phyloP scores from a whole-genome alignment of 2,113 vertebrate genomes.

The Pteruthius melanotis region DNA sequence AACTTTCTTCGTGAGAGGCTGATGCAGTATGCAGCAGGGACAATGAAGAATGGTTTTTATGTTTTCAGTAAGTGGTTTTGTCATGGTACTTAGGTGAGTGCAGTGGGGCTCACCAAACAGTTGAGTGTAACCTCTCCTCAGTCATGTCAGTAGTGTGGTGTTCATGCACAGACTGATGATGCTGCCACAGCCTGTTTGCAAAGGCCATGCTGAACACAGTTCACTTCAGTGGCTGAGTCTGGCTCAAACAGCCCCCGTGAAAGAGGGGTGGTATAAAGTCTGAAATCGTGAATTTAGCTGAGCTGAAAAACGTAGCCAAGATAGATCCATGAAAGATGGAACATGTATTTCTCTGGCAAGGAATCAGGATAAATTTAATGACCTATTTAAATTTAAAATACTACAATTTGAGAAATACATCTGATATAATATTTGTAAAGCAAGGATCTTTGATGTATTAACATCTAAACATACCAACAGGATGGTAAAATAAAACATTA shows the following conservation, averaged over 20 bases:
- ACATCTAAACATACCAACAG: background rate
- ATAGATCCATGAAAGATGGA: background rate
- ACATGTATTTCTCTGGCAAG: background rate
- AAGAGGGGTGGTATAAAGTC: background rate
- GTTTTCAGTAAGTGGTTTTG: background rate
- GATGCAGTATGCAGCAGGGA: background rate
- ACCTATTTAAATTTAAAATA: background rate
- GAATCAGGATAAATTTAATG: background rate
- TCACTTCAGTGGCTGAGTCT: background rate
- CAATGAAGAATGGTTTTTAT: background rate
- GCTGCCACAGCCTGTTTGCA: background rate
- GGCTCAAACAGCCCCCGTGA: fast-evolving
- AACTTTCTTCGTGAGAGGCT: background rate
- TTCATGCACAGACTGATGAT: background rate
- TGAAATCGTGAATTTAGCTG: background rate
- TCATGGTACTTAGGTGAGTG: fast-evolving
- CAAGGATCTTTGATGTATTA: background rate
- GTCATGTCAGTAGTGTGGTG: fast-evolving
- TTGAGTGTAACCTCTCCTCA: background rate
- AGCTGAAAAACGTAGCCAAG: background rate
- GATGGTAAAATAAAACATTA: background rate
- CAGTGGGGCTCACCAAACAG: background rate
- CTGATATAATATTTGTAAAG: background rate
- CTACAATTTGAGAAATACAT: background rate
- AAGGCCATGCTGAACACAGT: background rate